A percentile compares a stretch with the other conserved stretches of the same genome.
Evolutionary conservation across 1,140 invertebrate species (phyloP).

Genomic region (Achroia grisella): DNA sequence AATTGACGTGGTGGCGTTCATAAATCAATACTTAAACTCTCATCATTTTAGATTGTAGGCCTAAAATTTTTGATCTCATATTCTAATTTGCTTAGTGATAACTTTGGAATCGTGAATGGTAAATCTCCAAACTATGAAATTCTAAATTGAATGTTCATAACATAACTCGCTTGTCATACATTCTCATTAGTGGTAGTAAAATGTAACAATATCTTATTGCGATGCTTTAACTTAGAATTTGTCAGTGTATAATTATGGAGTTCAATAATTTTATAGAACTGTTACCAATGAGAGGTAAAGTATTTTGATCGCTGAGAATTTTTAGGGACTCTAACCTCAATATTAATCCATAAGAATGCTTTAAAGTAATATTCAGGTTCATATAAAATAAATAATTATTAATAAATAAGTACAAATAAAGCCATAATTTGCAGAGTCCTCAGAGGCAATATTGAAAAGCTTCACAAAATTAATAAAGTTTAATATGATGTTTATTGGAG

Average conservation of each 20-base stretch:
- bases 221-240: conserved; percentile 70
- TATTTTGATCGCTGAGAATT: conserved; percentile 48
- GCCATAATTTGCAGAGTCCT: conserved; percentile 46
- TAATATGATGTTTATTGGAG: conserved; percentile 72
- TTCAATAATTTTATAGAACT: conserved; percentile 66
- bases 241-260: conserved; percentile 51
- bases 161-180: conserved; percentile 52
- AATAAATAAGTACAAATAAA: conserved; percentile 58
- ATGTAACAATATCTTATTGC: conserved; percentile 70
- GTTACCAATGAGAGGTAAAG: conserved; percentile 49
- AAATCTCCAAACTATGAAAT: conserved; percentile 57
- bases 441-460: conserved; percentile 59
- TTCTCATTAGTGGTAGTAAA: conserved; percentile 61
- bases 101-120: conserved; percentile 56
- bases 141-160: conserved; percentile 63
- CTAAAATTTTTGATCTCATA: conserved; percentile 72
- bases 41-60: conserved; percentile 67
- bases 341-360: conserved; percentile 45
- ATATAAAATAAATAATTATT: conserved; percentile 45
- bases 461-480: conserved; percentile 64
- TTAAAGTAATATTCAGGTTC: conserved; percentile 42
- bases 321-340: conserved; percentile 38
- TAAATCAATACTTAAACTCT: conserved; percentile 66
- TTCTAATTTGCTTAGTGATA: conserved; percentile 71
- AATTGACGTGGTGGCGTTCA: conserved; percentile 56